phyloP scores from a whole-genome alignment of 1,140 invertebrate genomes.

The Megalonaias nervosa region DNA sequence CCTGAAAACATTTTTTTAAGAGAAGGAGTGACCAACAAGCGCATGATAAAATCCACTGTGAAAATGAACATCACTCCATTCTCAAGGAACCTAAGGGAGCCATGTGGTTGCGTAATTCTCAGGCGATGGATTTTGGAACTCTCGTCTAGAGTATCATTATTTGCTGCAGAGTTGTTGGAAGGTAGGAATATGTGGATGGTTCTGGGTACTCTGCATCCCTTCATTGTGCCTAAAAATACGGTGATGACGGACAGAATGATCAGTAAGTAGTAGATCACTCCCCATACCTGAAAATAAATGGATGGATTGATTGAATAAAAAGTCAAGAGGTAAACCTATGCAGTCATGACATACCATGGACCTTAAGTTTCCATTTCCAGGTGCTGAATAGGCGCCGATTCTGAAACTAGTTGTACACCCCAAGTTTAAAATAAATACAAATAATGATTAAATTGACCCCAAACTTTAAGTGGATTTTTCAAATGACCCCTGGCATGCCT shows the following conservation, averaged over 20 bases:
- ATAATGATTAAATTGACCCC: no score
- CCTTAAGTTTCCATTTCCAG: no score
- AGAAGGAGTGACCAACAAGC: constrained; percentile 47
- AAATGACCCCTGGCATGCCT: no score
- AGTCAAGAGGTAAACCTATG: no score
- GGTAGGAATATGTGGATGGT: constrained; percentile 10
- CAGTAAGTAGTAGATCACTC: constrained; percentile 26
- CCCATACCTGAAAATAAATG: constrained; percentile 23
- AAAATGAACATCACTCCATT: constrained; percentile 69
- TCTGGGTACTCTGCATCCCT: constrained; percentile 16
- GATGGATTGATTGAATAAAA: no score
- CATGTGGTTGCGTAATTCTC: constrained; percentile 21
- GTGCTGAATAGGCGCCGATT: no score
- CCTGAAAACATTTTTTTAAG: constrained; percentile 12
- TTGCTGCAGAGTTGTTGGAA: background rate
- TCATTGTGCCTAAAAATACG: constrained; percentile 23
- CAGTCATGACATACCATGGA: no score
- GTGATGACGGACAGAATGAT: constrained; percentile 24
- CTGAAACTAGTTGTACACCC: no score
- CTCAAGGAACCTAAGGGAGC: constrained; percentile 23
- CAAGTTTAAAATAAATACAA: no score
- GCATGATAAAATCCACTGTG: constrained; percentile 66
- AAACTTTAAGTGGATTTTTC: no score
- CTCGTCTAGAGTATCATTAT: no score
- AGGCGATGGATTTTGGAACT: constrained; percentile 12